Percentiles rank a stretch among this genome's conserved stretches.
Conservation (phyloP, 1,140 invertebrate species). For the Lutraria rhynchaena region DNA sequence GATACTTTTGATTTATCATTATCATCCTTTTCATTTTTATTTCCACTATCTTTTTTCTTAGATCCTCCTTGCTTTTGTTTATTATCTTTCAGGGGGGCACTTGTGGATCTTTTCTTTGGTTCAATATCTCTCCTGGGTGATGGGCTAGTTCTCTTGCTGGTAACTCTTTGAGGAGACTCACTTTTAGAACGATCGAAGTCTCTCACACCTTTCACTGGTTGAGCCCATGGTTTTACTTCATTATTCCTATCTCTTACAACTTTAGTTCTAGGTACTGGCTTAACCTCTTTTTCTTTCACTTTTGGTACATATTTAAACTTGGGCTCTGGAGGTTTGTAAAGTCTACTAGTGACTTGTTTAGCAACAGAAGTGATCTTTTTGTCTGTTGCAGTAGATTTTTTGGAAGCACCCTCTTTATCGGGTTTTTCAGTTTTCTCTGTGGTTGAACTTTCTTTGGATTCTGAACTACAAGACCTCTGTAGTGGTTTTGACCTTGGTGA, state of each 20-base stretch:
- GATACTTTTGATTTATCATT: constrained; percentile 3
- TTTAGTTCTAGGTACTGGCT: constrained; percentile 37
- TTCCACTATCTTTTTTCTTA: constrained; percentile 2
- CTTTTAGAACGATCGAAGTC: constrained; percentile 19
- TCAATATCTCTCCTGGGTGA: constrained; percentile 17
- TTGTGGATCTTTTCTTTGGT: constrained; percentile 34
- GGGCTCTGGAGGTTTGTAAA: constrained; percentile 69
- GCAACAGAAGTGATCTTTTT: constrained; percentile 65
- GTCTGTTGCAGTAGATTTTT: background rate
- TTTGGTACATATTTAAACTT: constrained; percentile 70
- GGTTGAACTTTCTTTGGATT: background rate
- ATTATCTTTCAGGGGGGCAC: constrained; percentile 17
- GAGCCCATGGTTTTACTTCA: constrained; percentile 12
- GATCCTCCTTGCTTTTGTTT: constrained; percentile 10
- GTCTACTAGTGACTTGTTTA: constrained; percentile 70
- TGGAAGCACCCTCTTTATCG: background rate
- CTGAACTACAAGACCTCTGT: constrained; percentile 17
- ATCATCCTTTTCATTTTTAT: constrained; percentile 25
- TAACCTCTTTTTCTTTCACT: constrained; percentile 54
- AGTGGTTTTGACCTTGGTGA: constrained; percentile 26
- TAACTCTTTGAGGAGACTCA: constrained; percentile 44
- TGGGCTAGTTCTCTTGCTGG: constrained; percentile 28
- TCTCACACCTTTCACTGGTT: background rate
- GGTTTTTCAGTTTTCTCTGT: constrained; percentile 24
- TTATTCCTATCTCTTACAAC: background rate